Evolutionary conservation across 1,140 invertebrate genomes (phyloP).

Genomic region (Berghia stephanieae): DNA sequence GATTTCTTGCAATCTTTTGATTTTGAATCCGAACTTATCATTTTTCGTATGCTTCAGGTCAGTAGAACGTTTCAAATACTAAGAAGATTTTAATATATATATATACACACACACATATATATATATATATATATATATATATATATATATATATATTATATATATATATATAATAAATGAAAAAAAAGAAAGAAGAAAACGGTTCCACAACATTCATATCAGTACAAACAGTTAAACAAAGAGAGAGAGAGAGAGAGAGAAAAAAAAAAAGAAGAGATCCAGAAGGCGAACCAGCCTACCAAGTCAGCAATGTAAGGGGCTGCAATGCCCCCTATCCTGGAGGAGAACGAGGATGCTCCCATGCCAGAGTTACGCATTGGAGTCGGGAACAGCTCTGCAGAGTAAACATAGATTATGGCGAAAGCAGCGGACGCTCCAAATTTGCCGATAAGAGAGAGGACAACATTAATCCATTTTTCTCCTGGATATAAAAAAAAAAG

Average conservation of each 20-base stretch:
- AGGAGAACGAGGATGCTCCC: slow-evolving; percentile 81
- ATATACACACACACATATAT: background rate
- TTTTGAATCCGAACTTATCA: too few relatives aligned
- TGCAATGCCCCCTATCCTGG: slow-evolving; percentile 79
- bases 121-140: background rate
- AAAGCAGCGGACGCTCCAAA: slow-evolving; percentile 48
- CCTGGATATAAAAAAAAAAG: slow-evolving; percentile 37
- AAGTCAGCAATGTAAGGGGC: slow-evolving; percentile 70
- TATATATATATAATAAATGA: background rate
- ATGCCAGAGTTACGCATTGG: slow-evolving; percentile 83
- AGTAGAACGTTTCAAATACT: too few relatives aligned
- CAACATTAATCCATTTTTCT: slow-evolving; percentile 39
- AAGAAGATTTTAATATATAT: too few relatives aligned
- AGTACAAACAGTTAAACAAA: background rate
- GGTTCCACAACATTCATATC: background rate
- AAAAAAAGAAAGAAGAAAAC: background rate
- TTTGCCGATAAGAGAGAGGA: slow-evolving; percentile 52
- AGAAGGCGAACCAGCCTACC: slow-evolving; percentile 37
- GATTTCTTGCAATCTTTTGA: too few relatives aligned
- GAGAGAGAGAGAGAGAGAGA: background rate
- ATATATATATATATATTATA: background rate
- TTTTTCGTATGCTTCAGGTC: too few relatives aligned
- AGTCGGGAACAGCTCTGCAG: slow-evolving; percentile 87
- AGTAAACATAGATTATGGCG: slow-evolving; percentile 81
- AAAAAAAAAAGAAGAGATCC: background rate